Evolutionary conservation across 2,888 invertebrate species (phyloP).

Genomic region (Tortricodes alternella): DNA sequence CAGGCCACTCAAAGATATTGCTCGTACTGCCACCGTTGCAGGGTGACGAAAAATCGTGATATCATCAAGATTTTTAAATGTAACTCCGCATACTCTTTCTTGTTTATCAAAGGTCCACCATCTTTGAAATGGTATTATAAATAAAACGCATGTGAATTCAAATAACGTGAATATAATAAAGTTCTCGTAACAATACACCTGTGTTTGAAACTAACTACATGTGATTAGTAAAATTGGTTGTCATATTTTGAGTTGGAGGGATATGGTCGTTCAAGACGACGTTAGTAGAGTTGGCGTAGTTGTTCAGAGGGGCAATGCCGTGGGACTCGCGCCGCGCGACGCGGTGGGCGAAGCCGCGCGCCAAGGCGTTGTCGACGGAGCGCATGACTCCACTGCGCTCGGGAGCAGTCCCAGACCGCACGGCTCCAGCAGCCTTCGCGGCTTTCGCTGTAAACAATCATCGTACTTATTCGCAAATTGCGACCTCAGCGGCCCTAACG

Average conservation of each 20-base stretch:
- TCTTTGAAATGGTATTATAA: background rate
- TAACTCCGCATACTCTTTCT: too few species aligned
- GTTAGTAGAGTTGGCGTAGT: background rate
- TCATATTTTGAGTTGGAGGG: background rate
- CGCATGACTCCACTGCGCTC: background rate
- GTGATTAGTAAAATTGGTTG: background rate
- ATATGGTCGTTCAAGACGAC: background rate
- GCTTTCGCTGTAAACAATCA: conserved; percentile 51
- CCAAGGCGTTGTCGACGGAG: background rate
- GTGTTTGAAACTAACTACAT: background rate
- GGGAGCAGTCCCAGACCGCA: conserved; percentile 37
- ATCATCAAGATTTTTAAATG: too few species aligned
- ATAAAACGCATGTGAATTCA: background rate
- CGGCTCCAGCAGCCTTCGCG: conserved; percentile 37
- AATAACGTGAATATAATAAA: background rate
- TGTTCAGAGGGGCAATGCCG: background rate
- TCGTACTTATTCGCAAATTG: conserved; percentile 34
- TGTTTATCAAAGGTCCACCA: too few species aligned
- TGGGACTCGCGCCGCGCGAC: background rate
- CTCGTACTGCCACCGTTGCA: background rate
- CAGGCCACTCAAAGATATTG: conserved; percentile 8
- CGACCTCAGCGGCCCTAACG: too few species aligned
- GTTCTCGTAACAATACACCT: background rate
- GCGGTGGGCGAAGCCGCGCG: background rate
- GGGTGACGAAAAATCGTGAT: background rate